A percentile compares a stretch with the other conserved stretches of the same genome.
These are phyloP conservation scores for Prenolepis imparis DNA, from an alignment of 2,888 invertebrate species.

Conservation along the genomic window DNA sequence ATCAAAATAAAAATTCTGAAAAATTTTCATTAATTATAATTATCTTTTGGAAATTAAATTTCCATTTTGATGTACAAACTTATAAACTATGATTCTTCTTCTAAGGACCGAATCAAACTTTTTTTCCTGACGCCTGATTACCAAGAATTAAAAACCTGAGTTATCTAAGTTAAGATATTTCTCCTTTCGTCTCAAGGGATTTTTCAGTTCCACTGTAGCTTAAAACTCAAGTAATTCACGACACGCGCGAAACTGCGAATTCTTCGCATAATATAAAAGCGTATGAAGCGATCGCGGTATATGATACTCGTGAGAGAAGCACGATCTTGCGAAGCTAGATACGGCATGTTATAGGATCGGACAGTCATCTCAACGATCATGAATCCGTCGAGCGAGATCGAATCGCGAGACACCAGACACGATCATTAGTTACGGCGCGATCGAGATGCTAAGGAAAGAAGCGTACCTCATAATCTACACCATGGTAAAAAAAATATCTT, in stretches of 20 bases:
- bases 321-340: constrained; percentile 34
- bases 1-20: background rate
- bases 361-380: constrained; percentile 54
- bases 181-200: constrained; percentile 17
- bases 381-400: constrained; percentile 66
- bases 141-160: constrained; percentile 10
- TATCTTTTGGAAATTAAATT: background rate
- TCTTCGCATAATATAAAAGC: constrained; percentile 17
- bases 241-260: constrained; percentile 15
- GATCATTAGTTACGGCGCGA: constrained; percentile 63
- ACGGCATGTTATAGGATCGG: constrained; percentile 64
- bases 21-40: background rate
- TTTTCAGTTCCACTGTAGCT: constrained; percentile 37
- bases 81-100: background rate
- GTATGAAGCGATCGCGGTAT: constrained; percentile 50
- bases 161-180: constrained; percentile 5
- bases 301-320: constrained; percentile 74
- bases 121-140: background rate
- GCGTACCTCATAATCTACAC: constrained; percentile 63
- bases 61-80: background rate
- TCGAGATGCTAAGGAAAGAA: constrained; percentile 47
- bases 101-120: background rate
- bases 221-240: constrained; percentile 34
- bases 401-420: constrained; percentile 65
- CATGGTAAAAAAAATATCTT: constrained; percentile 7